Conservation (phyloP, 1,140 invertebrate genomes). For the Hydropsyche tenuis region DNA sequence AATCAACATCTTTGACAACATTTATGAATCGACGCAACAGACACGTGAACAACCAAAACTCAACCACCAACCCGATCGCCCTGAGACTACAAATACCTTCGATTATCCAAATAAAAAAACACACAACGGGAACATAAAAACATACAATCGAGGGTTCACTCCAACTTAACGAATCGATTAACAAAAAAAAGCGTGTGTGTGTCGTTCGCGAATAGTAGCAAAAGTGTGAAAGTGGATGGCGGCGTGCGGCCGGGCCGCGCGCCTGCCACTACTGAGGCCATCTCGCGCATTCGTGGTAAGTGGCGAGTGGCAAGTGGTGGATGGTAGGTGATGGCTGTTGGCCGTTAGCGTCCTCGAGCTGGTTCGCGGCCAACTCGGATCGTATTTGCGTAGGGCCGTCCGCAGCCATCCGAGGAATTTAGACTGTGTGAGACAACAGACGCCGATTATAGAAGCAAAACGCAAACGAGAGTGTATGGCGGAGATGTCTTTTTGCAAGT, state of each 20-base stretch:
- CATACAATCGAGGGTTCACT: too few relatives aligned
- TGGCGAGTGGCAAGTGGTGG: not conserved
- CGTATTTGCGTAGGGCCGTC: constrained; percentile 1
- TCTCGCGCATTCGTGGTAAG: not conserved
- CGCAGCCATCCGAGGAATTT: not conserved
- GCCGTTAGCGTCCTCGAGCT: not conserved
- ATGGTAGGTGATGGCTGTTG: constrained; percentile 10
- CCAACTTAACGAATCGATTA: too few relatives aligned
- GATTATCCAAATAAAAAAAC: too few relatives aligned
- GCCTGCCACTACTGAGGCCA: constrained; percentile 7
- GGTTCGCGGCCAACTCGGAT: constrained; percentile 8
- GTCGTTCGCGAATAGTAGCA: too few relatives aligned
- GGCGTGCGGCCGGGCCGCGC: constrained; percentile 24
- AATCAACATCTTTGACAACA: too few relatives aligned
- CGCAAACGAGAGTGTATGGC: too few relatives aligned
- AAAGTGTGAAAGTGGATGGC: not conserved
- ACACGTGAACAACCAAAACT: too few relatives aligned
- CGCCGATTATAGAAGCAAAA: not conserved
- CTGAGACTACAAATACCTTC: too few relatives aligned
- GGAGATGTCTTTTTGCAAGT: not conserved
- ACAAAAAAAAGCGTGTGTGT: too few relatives aligned
- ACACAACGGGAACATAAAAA: too few relatives aligned
- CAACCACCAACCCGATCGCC: too few relatives aligned
- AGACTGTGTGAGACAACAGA: not conserved
- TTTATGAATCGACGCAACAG: too few relatives aligned